Evolutionary conservation across 2,888 invertebrate genomes (phyloP).

Genomic region (Lottia scabra): DNA sequence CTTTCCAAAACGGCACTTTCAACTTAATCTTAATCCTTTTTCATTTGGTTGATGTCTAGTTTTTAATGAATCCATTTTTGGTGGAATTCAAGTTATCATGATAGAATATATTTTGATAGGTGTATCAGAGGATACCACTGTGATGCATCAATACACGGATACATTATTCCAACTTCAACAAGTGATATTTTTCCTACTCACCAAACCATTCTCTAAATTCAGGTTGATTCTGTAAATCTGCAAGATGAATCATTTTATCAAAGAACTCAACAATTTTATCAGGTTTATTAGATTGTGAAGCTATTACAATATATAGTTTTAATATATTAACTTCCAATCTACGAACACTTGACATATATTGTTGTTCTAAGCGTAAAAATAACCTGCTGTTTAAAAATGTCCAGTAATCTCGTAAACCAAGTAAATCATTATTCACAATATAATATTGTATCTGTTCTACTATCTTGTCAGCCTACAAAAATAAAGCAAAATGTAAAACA

Average conservation of each 20-base stretch:
- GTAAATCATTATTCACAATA: slow-evolving; percentile 83
- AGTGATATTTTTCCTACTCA: slow-evolving; percentile 72
- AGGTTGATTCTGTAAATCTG: slow-evolving; percentile 86
- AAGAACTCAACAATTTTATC: slow-evolving; percentile 93
- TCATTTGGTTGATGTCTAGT: no score
- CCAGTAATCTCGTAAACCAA: slow-evolving; percentile 88
- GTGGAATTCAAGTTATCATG: no score
- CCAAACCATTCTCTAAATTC: slow-evolving; percentile 99
- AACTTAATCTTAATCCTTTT: no score
- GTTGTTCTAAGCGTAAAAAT: slow-evolving; percentile 88
- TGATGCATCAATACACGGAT: no score
- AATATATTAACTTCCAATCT: slow-evolving; percentile 70
- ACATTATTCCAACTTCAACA: no score
- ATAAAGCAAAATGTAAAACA: slow-evolving; percentile 4
- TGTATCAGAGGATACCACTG: neutral
- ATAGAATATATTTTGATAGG: neutral
- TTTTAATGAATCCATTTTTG: no score
- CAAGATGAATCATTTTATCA: slow-evolving; percentile 78
- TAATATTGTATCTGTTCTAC: slow-evolving; percentile 83
- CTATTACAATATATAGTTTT: slow-evolving; percentile 91
- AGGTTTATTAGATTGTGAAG: slow-evolving; percentile 82
- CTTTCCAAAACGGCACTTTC: no score
- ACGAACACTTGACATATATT: slow-evolving; percentile 74
- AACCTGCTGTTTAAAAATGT: slow-evolving; percentile 86
- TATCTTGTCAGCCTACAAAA: slow-evolving; percentile 65